Evolutionary conservation across 2,797 vertebrate genomes (phyloP), one percentile per base, ranked within the genome.

Genomic region (Capromys pilorides): DNA sequence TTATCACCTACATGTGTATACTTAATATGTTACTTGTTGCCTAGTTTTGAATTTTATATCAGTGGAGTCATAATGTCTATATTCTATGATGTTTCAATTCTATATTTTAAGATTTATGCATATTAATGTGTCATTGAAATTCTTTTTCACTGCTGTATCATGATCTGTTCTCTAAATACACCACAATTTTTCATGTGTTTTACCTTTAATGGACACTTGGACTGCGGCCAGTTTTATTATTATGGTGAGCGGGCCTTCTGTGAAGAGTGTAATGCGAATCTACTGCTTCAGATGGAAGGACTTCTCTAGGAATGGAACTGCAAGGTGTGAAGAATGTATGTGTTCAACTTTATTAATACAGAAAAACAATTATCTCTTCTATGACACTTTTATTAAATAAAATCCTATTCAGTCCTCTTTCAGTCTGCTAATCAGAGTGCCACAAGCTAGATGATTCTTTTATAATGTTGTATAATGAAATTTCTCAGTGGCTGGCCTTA

Each of bases 351-450:
- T 66, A 81, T n/a, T 87, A 67, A 71, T 62, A 51, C 69, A 79
- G 83, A 45, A 88, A 92, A 73, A 67, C 45, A 84, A 89, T 59
- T 45, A 36, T 64, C 19, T 96, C 78, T 91, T 81, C 75, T 75
- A 61, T 51, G 61, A 67, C 3, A 80, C n/a, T 85, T 96, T 90
- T 79, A 94, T 79, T 90, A 94, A 92, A 90, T 93, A 66, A 93
- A 95, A 81, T 82, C 88, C 80, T 90, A 28, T 75, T 93, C 69
- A 36, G 77, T 16, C 69, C 14, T 86, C 64, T 93, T n/a, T 90
- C 64, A 39, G 39, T 71, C 71, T 90, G 73, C 79, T 96, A 54
- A 84, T 87, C 77, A 93, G 90, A 94, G 84, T 39, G 75, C 66
- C 57, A 81, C 86, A 81, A 57, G 36, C 49, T 88, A 22, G n/a